phyloP scores from a whole-genome alignment of 2,888 invertebrate genomes.

The Muschampia plurimacula region DNA sequence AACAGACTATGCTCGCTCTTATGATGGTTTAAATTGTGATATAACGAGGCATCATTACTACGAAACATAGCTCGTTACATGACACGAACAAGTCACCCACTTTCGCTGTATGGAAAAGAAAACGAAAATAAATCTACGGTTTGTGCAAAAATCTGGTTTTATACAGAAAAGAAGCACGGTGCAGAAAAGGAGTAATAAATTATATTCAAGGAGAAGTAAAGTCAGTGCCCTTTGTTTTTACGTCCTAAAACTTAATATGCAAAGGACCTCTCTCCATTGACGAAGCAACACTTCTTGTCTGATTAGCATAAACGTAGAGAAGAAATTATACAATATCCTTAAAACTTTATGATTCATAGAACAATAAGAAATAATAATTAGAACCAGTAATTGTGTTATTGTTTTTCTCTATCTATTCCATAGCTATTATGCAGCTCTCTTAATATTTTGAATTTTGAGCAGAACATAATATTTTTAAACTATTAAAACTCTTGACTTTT shows the following conservation, averaged over 20 bases:
- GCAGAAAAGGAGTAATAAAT: neutral
- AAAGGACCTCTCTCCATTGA: neutral
- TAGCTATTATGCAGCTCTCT: too few relatives aligned
- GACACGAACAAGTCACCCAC: slow-evolving; percentile 10
- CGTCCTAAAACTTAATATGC: slow-evolving; percentile 22
- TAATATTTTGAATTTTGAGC: neutral
- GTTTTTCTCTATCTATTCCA: neutral
- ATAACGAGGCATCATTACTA: slow-evolving; percentile 29
- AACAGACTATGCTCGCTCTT: slow-evolving; percentile 10
- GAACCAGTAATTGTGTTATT: neutral
- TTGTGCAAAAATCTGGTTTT: neutral
- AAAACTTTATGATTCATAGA: neutral
- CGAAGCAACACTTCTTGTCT: neutral
- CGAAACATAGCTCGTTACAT: slow-evolving; percentile 14
- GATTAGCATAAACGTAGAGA: slow-evolving; percentile 24
- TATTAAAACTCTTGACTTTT: neutral
- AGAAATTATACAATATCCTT: neutral
- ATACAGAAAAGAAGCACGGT: neutral
- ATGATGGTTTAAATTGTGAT: slow-evolving; percentile 17
- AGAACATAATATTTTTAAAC: neutral
- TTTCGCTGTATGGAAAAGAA: neutral
- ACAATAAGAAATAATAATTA: neutral
- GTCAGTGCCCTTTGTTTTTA: slow-evolving; percentile 25
- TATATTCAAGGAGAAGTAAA: neutral
- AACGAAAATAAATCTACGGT: neutral